Evolutionary conservation across 64 coral and sea anemone species (phyloP), one percentile per base, ranked within the genome.

Genomic region (Montipora capricornis): DNA sequence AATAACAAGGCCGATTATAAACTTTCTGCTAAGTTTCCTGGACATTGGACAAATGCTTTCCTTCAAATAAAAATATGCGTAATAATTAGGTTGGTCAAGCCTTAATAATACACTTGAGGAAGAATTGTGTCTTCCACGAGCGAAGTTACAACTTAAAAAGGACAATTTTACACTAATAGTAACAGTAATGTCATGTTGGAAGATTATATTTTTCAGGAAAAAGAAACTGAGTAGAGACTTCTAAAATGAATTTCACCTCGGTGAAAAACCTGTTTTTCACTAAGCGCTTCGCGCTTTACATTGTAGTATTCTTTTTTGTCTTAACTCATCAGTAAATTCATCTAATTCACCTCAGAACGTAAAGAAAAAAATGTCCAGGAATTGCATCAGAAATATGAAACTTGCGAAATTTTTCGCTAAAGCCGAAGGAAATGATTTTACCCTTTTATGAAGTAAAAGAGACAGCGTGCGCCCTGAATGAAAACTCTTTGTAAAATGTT

Each of bases 261-360:
- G 19, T 20, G 19, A 20, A 73, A 80, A 57, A 53, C 5, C 47
- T 14, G 12, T n/a, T 55, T 80, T 80, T 53, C 49, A 80, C 15
- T 80, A 6, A 80, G 57, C 78, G 47, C 78, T 80, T 80, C 78
- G 78, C 78, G 49, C 50, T 80, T 80, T 19, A 29, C 29, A 29
- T 29, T 29, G 29, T 29, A 29, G 29, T 29, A 29, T 29, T 29
- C 13, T 51, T 80, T 19, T 19, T 19, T 20, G 48, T 80, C 78
- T 80, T 80, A 19, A 80, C 3, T 51, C 76, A 50, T 79, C 14
- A 79, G 76, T 51, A 79, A 79, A 79, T 51, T 79, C 76, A 79
- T 79, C 76, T 13, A 79, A 50, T 79, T 79, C 50, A 50, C 16
- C 66, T 46, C 50, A 8, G 47, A 46, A 48, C 46, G 2, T 51